Conservation (phyloP, 2,797 vertebrate species). For the Cirrhinus mrigala region DNA sequence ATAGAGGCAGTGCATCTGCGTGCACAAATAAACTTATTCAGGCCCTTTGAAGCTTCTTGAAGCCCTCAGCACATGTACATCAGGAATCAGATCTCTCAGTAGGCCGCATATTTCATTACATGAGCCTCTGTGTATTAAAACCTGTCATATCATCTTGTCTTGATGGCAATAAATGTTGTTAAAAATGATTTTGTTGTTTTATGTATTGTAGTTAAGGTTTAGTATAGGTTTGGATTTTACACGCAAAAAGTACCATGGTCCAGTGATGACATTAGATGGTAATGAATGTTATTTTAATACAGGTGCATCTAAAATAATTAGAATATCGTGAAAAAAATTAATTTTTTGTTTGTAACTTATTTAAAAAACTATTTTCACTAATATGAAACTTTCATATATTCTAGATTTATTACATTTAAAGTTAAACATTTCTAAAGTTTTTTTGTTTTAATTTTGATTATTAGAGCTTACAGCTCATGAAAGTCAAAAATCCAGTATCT, state of each 20-base stretch:
- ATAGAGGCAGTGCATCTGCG: conserved; percentile 39
- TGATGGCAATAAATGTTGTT: background rate
- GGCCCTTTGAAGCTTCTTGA: conserved; percentile 31
- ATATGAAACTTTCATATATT: no score
- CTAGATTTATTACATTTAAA: no score
- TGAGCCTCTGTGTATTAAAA: background rate
- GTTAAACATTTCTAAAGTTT: no score
- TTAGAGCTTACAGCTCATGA: no score
- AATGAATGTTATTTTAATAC: background rate
- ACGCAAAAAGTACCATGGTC: background rate
- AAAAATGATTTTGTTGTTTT: background rate
- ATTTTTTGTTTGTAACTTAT: no score
- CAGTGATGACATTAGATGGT: background rate
- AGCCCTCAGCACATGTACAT: conserved; percentile 15
- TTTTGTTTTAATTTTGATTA: no score
- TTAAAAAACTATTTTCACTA: no score
- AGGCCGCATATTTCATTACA: conserved; percentile 15
- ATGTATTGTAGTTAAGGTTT: background rate
- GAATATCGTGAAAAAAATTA: no score
- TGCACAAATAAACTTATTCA: conserved; percentile 30
- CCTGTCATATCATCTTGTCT: background rate
- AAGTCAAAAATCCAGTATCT: no score
- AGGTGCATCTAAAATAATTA: no score
- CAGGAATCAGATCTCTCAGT: conserved; percentile 25
- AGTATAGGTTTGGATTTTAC: background rate